Evolutionary conservation across 2,113 vertebrate genomes (phyloP).

Genomic region (Lanius collurio): DNA sequence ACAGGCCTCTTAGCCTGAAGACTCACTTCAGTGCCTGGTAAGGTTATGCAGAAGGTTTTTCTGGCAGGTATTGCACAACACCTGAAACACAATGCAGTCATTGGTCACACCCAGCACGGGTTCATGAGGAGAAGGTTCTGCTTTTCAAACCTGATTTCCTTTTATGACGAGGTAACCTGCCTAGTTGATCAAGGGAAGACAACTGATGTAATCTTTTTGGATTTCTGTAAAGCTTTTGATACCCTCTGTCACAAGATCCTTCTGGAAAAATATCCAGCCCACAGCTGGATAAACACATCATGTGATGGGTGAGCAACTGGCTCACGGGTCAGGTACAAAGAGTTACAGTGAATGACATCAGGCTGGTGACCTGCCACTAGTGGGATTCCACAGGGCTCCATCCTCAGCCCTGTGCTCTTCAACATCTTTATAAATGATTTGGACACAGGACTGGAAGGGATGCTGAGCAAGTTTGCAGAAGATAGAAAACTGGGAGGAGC

Average conservation of each 20-base stretch:
- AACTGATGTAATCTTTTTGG: neutral
- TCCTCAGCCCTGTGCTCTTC: neutral
- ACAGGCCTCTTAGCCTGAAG: neutral
- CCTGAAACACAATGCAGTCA: neutral
- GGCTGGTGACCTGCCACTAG: neutral
- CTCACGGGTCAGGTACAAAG: neutral
- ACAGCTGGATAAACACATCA: neutral
- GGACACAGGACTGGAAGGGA: neutral
- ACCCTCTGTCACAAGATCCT: neutral
- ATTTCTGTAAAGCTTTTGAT: neutral
- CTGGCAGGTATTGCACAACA: neutral
- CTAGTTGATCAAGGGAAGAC: neutral
- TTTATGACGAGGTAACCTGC: neutral
- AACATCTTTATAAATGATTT: accelerated
- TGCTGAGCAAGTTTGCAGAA: neutral
- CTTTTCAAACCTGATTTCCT: neutral
- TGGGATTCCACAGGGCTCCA: neutral
- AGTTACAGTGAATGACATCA: neutral
- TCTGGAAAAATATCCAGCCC: neutral
- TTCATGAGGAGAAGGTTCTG: neutral
- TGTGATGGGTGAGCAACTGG: neutral
- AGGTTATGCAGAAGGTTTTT: neutral
- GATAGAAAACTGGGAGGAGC: neutral
- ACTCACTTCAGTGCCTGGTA: neutral
- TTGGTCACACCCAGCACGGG: accelerated